Evolutionary conservation across 2,797 vertebrate species (phyloP).

Genomic region (Erethizon dorsatum): DNA sequence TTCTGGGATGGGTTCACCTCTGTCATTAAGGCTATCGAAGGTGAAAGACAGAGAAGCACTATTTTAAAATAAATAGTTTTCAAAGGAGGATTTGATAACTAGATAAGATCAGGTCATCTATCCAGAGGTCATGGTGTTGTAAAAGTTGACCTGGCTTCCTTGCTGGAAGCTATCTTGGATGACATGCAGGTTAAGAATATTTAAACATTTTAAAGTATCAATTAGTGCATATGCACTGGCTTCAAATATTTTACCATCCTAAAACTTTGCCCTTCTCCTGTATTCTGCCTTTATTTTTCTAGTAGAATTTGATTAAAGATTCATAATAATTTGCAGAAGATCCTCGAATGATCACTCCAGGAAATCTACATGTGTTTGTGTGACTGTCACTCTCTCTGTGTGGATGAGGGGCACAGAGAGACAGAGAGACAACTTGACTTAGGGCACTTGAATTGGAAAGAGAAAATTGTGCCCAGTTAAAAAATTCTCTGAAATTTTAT

Average conservation of each 20-base stretch:
- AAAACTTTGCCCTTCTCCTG: neutral
- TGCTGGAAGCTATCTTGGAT: neutral
- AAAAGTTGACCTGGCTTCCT: neutral
- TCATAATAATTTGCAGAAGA: neutral
- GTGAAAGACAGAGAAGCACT: neutral
- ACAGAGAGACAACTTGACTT: neutral
- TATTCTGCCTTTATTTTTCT: neutral
- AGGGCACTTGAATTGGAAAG: neutral
- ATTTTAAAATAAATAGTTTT: neutral
- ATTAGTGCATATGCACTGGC: neutral
- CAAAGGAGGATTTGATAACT: neutral
- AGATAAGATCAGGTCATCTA: neutral
- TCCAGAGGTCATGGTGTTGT: neutral
- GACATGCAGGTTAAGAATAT: neutral
- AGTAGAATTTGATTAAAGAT: neutral
- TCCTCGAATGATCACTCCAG: neutral
- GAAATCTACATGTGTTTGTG: neutral
- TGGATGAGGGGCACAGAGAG: neutral
- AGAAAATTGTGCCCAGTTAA: neutral
- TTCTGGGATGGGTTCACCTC: neutral
- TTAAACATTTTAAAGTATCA: slow-evolving; percentile 47
- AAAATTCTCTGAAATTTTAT: neutral
- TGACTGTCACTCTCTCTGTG: neutral
- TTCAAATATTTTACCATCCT: slow-evolving; percentile 47
- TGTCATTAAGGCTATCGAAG: neutral